Evolutionary conservation across 1,140 invertebrate genomes (phyloP), one percentile per base, ranked within the genome.

Genomic region (Ips nitidus): DNA sequence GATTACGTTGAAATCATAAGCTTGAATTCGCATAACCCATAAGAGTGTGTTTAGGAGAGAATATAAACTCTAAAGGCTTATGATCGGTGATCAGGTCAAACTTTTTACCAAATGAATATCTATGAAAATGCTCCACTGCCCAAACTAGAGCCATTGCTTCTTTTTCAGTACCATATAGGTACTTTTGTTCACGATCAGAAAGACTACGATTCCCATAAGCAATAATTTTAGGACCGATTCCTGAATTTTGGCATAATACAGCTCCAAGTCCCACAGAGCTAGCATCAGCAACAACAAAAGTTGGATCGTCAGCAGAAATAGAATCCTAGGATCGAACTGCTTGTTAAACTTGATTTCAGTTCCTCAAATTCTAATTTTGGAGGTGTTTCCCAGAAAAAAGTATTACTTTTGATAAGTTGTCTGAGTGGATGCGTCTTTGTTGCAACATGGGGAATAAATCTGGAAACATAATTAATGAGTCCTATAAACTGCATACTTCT

Each of bases 1-100:
- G n/a, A 47, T 47, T 47, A 47, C 45, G 4, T 47, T 47, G 45
- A 47, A 47, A 47, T 47, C 45, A 47, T 47, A 78, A 37, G 76
- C 41, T 80, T 77, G 75, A 50, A 79, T 61, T 40, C 78, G 70
- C 45, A 4, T n/a, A 47, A n/a, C 45, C 4, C 45, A 5, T 47
- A 47, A 47, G 4, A 47, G 4, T 47, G 45, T n/a, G n/a, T n/a
- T 5, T 4, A 47, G 3, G 2, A n/a, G 50, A 22, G 2, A 65
- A 65, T 22, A 65, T 65, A 4, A 52, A 37, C 64, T 66, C 52
- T 6, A 66, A 42, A 39, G 53, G 64, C 41, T 66, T 66, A 41
- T 66, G 64, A 58, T 66, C n/a, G 7, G 47, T 65, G 2, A 39
- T 42, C 22, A 65, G n/a, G n/a, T 66, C 74, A 62, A 80, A 80